These are phyloP conservation scores for Gallinago jamesoni DNA, from an alignment of 2,113 vertebrate species.

Conservation along the genomic window DNA sequence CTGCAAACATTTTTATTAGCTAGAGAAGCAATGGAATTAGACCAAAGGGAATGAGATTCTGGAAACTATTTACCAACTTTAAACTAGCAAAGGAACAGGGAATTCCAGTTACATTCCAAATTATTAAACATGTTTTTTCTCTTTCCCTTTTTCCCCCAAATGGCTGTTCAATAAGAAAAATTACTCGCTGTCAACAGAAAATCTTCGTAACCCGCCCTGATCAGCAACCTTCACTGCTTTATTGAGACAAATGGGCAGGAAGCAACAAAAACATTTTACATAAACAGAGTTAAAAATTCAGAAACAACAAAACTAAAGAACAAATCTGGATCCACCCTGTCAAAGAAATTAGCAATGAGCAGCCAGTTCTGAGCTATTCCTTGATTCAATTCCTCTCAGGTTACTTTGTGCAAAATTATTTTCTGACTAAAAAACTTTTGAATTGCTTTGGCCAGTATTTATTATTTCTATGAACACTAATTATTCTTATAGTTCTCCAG, in stretches of 20 bases:
- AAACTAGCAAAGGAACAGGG: constrained; percentile 25
- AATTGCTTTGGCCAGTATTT: background rate
- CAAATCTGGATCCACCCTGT: background rate
- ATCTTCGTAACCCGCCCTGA: background rate
- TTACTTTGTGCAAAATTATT: background rate
- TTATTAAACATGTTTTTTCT: constrained; percentile 16
- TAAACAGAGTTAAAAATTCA: background rate
- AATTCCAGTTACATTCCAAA: constrained; percentile 44
- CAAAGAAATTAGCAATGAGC: background rate
- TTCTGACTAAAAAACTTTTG: background rate
- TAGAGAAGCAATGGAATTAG: constrained; percentile 3
- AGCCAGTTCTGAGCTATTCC: background rate
- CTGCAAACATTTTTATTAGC: background rate
- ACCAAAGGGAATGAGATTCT: constrained; percentile 11
- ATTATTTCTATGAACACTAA: background rate
- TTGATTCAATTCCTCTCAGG: background rate
- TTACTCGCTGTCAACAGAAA: constrained; percentile 6
- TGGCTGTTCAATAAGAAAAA: constrained; percentile 51
- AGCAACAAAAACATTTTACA: background rate
- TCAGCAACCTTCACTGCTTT: constrained; percentile 19
- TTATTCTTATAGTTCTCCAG: background rate
- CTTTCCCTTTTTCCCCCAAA: background rate
- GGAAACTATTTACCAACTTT: constrained; percentile 3
- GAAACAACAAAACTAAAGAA: background rate
- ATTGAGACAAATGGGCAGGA: constrained; percentile 14